Base-by-base conservation (phyloP, 1,140 invertebrate species). In the Drosophila repleta region DNA sequence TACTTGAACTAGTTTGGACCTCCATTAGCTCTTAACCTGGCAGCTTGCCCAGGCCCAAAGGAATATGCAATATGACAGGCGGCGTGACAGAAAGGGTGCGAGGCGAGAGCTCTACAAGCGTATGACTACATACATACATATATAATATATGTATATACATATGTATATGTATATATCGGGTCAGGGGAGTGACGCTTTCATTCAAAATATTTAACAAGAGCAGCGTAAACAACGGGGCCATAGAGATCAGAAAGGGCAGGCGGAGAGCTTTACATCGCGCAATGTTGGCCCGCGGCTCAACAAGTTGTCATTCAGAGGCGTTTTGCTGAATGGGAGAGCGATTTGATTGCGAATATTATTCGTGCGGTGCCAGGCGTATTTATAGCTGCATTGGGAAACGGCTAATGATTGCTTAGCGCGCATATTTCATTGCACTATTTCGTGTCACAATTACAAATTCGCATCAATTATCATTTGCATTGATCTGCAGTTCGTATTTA, bases 1-100 rank as follows among this genome's bases (percentile, higher is more conserved):
- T 87, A 73, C 83, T 87, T 87, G 75, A 88, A 87, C 83, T 79
- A 88, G 68, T 88, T 82, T 71, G 55, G 64, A 62, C 67, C 57
- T 70, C 74, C 76, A 79, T 73, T 78, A 66, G 68, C 74, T 57
- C 55, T 63, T 43, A 67, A 57, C 39, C 62, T 84, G 76, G 80
- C 81, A 74, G 18, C 8, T 64, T 78, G 83, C 82, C 83, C 76
- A 77, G 32, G 52, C 72, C 72, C 60, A 60, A 72, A 37, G 52
- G 57, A 53, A 46, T 77, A 73, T 35, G 20, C 51, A 43, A 58
- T 76, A 62, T 56, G 68, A 61, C 32, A 55, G 29, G 13, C 46
- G 5, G n/a, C 18, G 5, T 37, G 24, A 51, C 51, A 52, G 29
- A 15, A 58, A n/a, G 13, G 26, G 18, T 21, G 32, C 3, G 13